Evolutionary conservation across 2,113 vertebrate species (phyloP).

Genomic region (Chitala chitala): DNA sequence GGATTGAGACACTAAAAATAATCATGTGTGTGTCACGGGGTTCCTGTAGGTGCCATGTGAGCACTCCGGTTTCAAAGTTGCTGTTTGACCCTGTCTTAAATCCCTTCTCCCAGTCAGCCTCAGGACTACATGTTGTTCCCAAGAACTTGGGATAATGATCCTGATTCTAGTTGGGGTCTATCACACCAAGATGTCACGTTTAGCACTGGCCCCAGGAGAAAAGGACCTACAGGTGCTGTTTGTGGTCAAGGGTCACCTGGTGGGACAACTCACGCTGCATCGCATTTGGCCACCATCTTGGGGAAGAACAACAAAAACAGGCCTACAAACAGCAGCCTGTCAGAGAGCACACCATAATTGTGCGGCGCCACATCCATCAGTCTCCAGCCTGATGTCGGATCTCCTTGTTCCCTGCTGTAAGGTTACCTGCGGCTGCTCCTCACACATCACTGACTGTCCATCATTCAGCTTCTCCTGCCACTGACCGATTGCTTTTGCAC

Average conservation of each 20-base stretch:
- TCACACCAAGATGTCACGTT: too few relatives aligned
- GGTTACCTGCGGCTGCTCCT: not conserved
- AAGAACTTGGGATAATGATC: too few relatives aligned
- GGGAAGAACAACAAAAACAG: not conserved
- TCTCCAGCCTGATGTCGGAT: not conserved
- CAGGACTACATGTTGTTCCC: not conserved
- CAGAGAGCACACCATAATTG: not conserved
- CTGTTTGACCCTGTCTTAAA: not conserved
- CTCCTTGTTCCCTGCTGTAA: not conserved
- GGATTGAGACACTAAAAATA: constrained; percentile 18
- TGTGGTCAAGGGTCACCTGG: not conserved
- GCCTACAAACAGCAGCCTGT: not conserved
- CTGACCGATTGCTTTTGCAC: not conserved
- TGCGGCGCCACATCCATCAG: not conserved
- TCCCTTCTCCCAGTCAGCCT: not conserved
- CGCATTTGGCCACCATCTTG: not conserved
- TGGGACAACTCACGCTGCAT: not conserved
- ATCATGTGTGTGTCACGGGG: not conserved
- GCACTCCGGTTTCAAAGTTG: not conserved
- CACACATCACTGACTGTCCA: not conserved
- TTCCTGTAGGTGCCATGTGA: not conserved
- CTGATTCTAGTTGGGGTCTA: too few relatives aligned
- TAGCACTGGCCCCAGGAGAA: not conserved
- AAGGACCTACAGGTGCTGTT: not conserved
- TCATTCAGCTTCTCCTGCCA: not conserved